Base-by-base conservation (phyloP, 2,888 invertebrate species). In the Drosophila borborema region DNA sequence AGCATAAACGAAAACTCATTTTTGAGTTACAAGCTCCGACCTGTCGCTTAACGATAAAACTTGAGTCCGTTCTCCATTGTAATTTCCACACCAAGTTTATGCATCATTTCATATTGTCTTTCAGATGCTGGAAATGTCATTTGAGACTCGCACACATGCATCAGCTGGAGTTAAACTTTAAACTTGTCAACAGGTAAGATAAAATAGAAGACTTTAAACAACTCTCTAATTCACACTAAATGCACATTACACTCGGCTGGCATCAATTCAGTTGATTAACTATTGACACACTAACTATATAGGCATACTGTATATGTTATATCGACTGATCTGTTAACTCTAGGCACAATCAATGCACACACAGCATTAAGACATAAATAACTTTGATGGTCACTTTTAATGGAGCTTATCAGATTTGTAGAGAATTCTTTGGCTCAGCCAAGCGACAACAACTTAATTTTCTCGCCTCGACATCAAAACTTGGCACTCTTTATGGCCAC, bases 391-490 rank as follows among this genome's bases (percentile, higher is more conserved):
- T 38, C 77, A 73, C 61, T 77, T 82, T 83, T 79, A 87, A 85
- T 79, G 70, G 61, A 51, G 38, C 67, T 81, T 89, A 85, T 85
- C 84, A 74, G 81, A 86, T 84, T 31, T 40, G 55, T 28, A 7
- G 45, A 58, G 59, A 70, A 66, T 55, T 60, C 67, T 61, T 62
- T 23, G 12, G 20, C 36, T 62, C 55, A 51, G 54, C 12, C 23
- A 59, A 68, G 66, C 73, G 77, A 81, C 76, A 74, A 86, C 89
- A 86, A 84, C 85, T 86, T 87, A 86, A 86, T 86, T 86, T 86
- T 86, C 90, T 86, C 85, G 85, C 85, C 85, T 89, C 82, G 74
- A 77, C 71, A 73, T 71, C 69, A 72, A 88, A 77, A 77, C 73
- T 81, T 74, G 68, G 79, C 71, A 81, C 65, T 40, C 70, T 84